Evolutionary conservation across 2,113 vertebrate genomes (phyloP).

Genomic region (Syngnathus floridae): DNA sequence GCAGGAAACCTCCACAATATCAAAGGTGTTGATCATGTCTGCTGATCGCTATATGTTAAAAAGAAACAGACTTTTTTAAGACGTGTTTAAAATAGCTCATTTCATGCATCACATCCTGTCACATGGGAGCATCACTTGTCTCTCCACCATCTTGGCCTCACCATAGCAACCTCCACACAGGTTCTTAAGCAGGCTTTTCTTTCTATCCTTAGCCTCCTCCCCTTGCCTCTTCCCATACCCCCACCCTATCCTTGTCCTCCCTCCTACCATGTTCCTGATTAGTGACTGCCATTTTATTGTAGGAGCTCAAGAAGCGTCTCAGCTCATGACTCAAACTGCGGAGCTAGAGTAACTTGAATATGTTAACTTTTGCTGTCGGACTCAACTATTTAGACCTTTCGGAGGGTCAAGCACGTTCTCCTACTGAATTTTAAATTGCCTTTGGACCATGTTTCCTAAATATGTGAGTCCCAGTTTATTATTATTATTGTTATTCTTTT

Average conservation of each 20-base stretch:
- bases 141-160: slow-evolving; percentile 23
- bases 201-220: slow-evolving; percentile 76
- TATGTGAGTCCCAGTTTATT: slow-evolving; percentile 57
- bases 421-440: slow-evolving; percentile 10
- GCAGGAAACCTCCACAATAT: too few species aligned
- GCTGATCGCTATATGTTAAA: neutral
- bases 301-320: slow-evolving; percentile 18
- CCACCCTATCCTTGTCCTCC: slow-evolving; percentile 10
- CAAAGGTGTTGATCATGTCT: neutral
- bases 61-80: neutral
- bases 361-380: slow-evolving; percentile 6
- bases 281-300: slow-evolving; percentile 49
- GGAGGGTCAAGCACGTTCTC: slow-evolving; percentile 6
- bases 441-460: slow-evolving; percentile 63
- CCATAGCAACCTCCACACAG: slow-evolving; percentile 32
- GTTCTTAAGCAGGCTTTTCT: slow-evolving; percentile 79
- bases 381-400: neutral
- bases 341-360: neutral
- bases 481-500: neutral
- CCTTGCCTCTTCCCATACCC: slow-evolving; percentile 14
- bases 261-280: slow-evolving; percentile 25
- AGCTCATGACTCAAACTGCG: slow-evolving; percentile 3
- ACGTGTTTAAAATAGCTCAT: slow-evolving; percentile 2
- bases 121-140: slow-evolving; percentile 22
- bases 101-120: slow-evolving; percentile 7